phyloP scores from a whole-genome alignment of 2,113 vertebrate genomes.

The Daphoenositta chrysoptera region DNA sequence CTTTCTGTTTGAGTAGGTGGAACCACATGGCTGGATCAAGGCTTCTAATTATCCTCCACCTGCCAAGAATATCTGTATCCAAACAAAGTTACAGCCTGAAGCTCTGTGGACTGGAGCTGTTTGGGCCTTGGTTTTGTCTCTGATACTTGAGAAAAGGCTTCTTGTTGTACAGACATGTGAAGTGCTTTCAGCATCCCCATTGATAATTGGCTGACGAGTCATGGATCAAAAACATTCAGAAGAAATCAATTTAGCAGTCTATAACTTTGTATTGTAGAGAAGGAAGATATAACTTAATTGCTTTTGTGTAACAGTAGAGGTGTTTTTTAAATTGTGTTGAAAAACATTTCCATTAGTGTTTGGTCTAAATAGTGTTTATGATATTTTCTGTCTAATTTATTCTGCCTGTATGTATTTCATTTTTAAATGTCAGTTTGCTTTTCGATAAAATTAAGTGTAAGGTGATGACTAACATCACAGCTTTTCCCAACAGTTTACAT shows the following conservation, averaged over 20 bases:
- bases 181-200: background rate
- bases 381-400: background rate
- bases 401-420: background rate
- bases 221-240: background rate
- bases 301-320: background rate
- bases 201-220: background rate
- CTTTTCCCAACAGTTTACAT: background rate
- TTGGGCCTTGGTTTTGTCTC: background rate
- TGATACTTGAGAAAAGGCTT: background rate
- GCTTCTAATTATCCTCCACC: background rate
- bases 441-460: background rate
- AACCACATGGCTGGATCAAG: background rate
- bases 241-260: background rate
- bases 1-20: background rate
- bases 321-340: background rate
- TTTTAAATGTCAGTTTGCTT: slow-evolving; percentile 20
- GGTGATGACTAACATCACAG: slow-evolving; percentile 12
- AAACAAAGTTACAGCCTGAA: accelerated
- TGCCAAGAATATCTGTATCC: background rate
- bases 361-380: background rate
- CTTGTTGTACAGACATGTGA: accelerated
- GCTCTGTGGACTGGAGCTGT: background rate
- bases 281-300: background rate
- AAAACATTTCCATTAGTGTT: slow-evolving; percentile 12
- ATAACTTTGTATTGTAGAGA: background rate